These are phyloP conservation scores for Kryptopterus vitreolus DNA, from an alignment of 2,797 vertebrate genomes.

Conservation along the genomic window DNA sequence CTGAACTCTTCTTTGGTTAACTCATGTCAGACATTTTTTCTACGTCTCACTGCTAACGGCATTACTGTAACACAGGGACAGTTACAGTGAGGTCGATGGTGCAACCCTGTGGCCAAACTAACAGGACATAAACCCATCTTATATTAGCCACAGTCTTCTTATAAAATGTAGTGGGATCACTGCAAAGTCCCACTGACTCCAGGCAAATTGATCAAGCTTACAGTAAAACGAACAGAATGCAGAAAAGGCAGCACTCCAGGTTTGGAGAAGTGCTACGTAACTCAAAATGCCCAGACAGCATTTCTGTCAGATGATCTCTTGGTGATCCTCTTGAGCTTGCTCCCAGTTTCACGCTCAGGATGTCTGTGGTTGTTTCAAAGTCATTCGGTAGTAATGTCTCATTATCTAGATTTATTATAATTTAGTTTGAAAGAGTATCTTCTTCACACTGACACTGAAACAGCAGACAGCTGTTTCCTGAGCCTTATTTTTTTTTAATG, in stretches of 20 bases:
- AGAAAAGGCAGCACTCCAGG: slow-evolving; percentile 41
- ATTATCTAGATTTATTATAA: slow-evolving; percentile 57
- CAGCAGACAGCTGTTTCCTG: slow-evolving; percentile 60
- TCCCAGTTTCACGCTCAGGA: slow-evolving; percentile 57
- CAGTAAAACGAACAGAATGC: slow-evolving; percentile 51
- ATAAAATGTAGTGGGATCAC: slow-evolving; percentile 44
- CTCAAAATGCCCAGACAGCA: slow-evolving; percentile 29
- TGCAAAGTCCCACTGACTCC: slow-evolving; percentile 40
- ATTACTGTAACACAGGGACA: slow-evolving; percentile 28
- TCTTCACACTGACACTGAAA: slow-evolving; percentile 55
- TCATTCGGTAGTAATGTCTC: slow-evolving; percentile 55
- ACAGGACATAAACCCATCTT: slow-evolving; percentile 40
- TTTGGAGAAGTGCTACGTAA: slow-evolving; percentile 50
- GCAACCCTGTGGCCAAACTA: slow-evolving; percentile 35
- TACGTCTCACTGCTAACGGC: slow-evolving; percentile 22
- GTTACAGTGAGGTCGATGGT: slow-evolving; percentile 43
- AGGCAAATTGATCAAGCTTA: slow-evolving; percentile 46
- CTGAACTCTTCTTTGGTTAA: slow-evolving; percentile 10
- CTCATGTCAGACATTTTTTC: slow-evolving; percentile 33
- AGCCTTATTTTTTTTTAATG: slow-evolving; percentile 64
- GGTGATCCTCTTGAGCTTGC: slow-evolving; percentile 41
- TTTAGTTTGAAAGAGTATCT: slow-evolving; percentile 64
- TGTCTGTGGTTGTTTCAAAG: slow-evolving; percentile 69
- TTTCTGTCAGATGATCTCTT: slow-evolving; percentile 13
- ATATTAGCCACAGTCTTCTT: slow-evolving; percentile 50